phyloP scores from a whole-genome alignment of 2,113 vertebrate species.

The Vanacampus margaritifer region DNA sequence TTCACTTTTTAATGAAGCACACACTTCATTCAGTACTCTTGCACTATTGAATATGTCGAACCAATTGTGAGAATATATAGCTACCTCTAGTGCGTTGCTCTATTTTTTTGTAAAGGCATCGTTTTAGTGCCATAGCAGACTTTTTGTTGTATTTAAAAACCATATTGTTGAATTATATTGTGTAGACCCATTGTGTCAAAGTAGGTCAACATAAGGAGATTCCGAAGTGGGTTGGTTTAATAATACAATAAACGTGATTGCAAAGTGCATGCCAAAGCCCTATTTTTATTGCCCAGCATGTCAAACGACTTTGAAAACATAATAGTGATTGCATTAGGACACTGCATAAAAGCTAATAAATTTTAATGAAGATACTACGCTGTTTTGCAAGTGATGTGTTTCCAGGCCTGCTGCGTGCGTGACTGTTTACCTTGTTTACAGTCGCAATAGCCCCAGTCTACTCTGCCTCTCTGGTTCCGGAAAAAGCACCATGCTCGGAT shows the following conservation, averaged over 20 bases:
- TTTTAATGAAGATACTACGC: not conserved
- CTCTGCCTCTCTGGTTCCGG: conserved; percentile 62
- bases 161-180: not conserved
- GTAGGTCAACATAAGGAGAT: not conserved
- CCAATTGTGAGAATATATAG: too few relatives aligned
- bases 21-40: not conserved
- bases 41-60: not conserved
- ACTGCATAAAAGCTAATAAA: not conserved
- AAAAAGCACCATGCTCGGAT: conserved; percentile 84
- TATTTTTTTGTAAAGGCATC: not conserved
- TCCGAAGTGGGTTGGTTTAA: not conserved
- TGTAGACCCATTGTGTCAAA: not conserved
- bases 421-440: conserved; percentile 81
- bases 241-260: not conserved
- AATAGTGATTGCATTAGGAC: not conserved
- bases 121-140: not conserved
- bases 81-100: not conserved
- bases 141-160: not conserved
- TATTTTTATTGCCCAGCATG: not conserved
- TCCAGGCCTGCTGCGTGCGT: conserved; percentile 3
- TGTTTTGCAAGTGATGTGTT: not conserved
- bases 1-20: not conserved
- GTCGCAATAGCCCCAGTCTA: conserved; percentile 83
- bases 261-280: not conserved
- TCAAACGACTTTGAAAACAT: not conserved